Evolutionary conservation across 2,797 vertebrate genomes (phyloP), one percentile per base, ranked within the genome.

Genomic region (Xiphophorus birchmanni): DNA sequence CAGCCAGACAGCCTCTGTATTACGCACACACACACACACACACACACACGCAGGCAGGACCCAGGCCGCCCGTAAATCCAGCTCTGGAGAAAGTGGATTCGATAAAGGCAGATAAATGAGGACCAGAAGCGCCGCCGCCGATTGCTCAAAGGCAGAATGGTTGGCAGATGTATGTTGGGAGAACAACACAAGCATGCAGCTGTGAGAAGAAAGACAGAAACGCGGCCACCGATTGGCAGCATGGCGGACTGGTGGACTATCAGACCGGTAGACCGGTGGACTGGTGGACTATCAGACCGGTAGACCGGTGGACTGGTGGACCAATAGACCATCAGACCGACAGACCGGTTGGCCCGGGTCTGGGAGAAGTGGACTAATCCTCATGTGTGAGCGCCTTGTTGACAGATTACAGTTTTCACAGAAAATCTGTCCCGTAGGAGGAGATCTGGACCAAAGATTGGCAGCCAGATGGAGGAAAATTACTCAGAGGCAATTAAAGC

Each of bases 91-190:
- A 86, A 88, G 81, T 78, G 75, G 82, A 82, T 78, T 75, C 78
- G 37, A 74, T 87, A 86, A 88, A 90, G 83, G 23, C 76, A 82
- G 88, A 90, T 81, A 89, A 90, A 91, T 81, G 80, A 92, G 81
- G 74, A 89, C 69, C 90, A 91, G 89, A 85, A 82, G 73, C 37
- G 4, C 56, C 44, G 74, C 82, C 80, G 56, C 75, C 80, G 67
- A 21, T 17, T 63, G 65, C 81, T 71, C 63, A 52, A 17, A 85
- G 26, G 26, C 6, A 54, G 32, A 80, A 52, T 17, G 76, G 79
- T 52, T 47, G 56, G 63, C 42, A 86, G 74, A 78, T 45, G 73
- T 77, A 77, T 47, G 42, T 2, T 11, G 7, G 47, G 58, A 69
- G 74, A 84, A 86, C 26, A 63, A 75, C 77, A 76, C 8, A 26